Evolutionary conservation across 2,797 vertebrate species (phyloP).

Genomic region (Molossus alvarezi): DNA sequence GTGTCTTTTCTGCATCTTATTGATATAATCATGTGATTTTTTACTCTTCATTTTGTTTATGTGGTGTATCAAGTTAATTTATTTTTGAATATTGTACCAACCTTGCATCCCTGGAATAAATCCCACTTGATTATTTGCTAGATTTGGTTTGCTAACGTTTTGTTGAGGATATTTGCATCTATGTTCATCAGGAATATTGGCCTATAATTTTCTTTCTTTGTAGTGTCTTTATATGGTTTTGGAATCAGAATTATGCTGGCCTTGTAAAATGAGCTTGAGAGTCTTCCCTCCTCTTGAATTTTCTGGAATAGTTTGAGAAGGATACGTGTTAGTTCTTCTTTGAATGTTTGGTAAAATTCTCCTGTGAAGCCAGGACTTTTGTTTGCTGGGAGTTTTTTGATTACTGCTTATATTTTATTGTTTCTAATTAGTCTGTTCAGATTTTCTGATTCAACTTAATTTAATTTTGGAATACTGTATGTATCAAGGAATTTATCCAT

Average conservation of each 20-base stretch:
- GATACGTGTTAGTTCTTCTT: not conserved
- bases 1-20: not conserved
- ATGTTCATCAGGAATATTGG: not conserved
- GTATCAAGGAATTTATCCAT: not conserved
- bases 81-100: not conserved
- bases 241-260: not conserved
- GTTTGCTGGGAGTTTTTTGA: not conserved
- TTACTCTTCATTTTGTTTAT: not conserved
- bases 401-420: not conserved
- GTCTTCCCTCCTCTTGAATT: not conserved
- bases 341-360: not conserved
- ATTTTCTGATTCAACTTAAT: not conserved
- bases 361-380: not conserved
- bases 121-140: not conserved
- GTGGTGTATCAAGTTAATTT: not conserved
- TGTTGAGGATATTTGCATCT: not conserved
- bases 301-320: not conserved
- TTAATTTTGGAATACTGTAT: not conserved
- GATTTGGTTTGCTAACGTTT: not conserved
- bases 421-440: not conserved
- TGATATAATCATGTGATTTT: not conserved
- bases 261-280: not conserved
- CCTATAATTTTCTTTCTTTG: not conserved
- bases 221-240: not conserved
- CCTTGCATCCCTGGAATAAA: not conserved